Base-by-base conservation (phyloP, 2,113 vertebrate genomes). In the Hippolais icterina region DNA sequence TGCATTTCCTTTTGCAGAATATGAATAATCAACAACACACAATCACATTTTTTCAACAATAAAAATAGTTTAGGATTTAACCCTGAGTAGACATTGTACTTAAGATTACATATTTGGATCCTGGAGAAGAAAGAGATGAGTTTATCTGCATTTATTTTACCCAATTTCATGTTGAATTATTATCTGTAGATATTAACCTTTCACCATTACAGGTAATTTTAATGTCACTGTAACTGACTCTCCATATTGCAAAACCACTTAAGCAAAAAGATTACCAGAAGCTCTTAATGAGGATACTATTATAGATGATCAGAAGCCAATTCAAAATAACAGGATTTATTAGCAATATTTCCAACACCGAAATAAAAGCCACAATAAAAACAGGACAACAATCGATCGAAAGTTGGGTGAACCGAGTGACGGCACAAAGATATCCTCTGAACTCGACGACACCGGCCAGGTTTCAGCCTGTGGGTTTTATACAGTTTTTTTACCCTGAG, bases 231-330 rank as follows among this genome's bases (percentile, higher is more conserved):
- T 77, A 95, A 71, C 63, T 97, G 85, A 87, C 49, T 95, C 94
- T 91, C 37, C 91, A 75, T 91, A 95, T 33, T 81, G 66, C 29
- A 96, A 95, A 97, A 93, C 96, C 89, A 96, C 84, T 94, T 96
- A 92, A 89, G 87, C 35, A 87, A 83, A 96, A 95, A 89, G 56
- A 75, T 59, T 47, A 85, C 56, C 41, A 72, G 42, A 94, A 94
- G 21, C 22, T 87, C 94, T 57, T 93, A 77, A 72, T 47, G 39
- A 37, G 20, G 23, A 79, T 93, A 27, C 19, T n/a, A n/a, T n/a
- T n/a, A n/a, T n/a, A n/a, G n/a, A n/a, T n/a, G n/a, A n/a, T n/a
- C n/a, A n/a, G n/a, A n/a, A n/a, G n/a, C n/a, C n/a, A n/a, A n/a
- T n/a, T n/a, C n/a, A n/a, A n/a, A n/a, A n/a, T n/a, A n/a, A n/a